Base-by-base conservation (phyloP, 2,888 invertebrate genomes). In the Axea sp. region DNA sequence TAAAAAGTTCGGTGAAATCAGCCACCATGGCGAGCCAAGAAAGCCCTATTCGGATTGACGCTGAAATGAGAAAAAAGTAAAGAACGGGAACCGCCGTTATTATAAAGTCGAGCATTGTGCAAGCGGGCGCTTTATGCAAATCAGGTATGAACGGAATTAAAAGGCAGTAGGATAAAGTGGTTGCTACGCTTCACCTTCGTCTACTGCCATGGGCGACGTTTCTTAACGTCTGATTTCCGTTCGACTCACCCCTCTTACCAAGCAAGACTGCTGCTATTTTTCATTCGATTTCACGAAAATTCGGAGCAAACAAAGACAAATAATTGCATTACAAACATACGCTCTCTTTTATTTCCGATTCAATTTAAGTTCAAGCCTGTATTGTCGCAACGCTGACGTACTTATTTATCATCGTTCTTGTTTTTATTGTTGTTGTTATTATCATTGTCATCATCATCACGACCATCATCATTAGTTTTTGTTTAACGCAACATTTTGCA, bases 81-180 rank as follows among this genome's bases (percentile, higher is more conserved):
- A 59, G 17, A 64, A 68, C 51, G 43, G 26, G 68, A 64, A 68
- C 74, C 41, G 47, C 30, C 74, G 74, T 73, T 73, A 73, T 73
- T 73, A 73, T 68, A 62, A 68, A 68, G 73, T 73, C 73, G 68
- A 59, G 64, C 73, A 73, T 74, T 74, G 74, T 74, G 53, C 59
- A 64, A 64, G 64, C 68, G 74, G 59, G 51, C 75, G 77, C 76
- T 78, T 80, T 79, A 81, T 83, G 82, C 81, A 80, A 82, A 82
- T 76, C 69, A 80, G 79, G 77, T 79, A 80, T 78, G 79, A 79
- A 79, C 77, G 80, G 81, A 78, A 83, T 82, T 82, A 82, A 83
- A 81, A 82, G 78, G 77, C 78, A 78, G 78, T 76, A 76, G 75
- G 79, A 81, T 81, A 80, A 80, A 79, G 79, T 77, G 76, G 78